These are phyloP conservation scores for Xestia ashworthii DNA, from an alignment of 2,888 invertebrate genomes.

Conservation along the genomic window DNA sequence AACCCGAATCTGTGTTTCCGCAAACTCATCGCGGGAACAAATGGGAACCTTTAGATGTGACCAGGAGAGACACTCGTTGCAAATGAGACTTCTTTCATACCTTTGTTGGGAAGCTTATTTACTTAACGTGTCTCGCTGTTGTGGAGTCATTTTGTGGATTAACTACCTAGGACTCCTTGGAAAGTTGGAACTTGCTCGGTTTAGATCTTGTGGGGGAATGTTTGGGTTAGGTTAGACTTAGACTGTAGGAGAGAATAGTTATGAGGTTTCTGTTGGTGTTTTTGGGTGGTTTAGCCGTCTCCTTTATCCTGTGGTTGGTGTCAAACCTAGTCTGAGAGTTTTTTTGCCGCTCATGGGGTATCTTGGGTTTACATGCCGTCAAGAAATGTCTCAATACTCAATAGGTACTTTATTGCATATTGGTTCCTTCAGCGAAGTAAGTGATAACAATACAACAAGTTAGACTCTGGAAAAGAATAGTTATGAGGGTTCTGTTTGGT, in stretches of 20 bases:
- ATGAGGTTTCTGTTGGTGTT: not conserved
- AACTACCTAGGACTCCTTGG: slow-evolving; percentile 55
- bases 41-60: slow-evolving; percentile 76
- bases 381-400: too few relatives aligned
- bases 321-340: too few relatives aligned
- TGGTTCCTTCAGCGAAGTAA: too few relatives aligned
- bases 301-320: too few relatives aligned
- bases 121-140: slow-evolving; percentile 68
- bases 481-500: too few relatives aligned
- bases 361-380: too few relatives aligned
- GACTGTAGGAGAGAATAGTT: not conserved
- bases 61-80: slow-evolving; percentile 77
- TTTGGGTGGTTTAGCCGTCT: not conserved
- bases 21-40: slow-evolving; percentile 82
- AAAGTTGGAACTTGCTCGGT: slow-evolving; percentile 13
- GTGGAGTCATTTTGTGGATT: slow-evolving; percentile 65
- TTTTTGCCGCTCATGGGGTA: too few relatives aligned
- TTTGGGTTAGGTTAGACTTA: slow-evolving; percentile 1
- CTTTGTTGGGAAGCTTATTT: slow-evolving; percentile 75
- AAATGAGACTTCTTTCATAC: slow-evolving; percentile 85
- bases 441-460: too few relatives aligned
- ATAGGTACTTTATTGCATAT: too few relatives aligned
- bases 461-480: too few relatives aligned
- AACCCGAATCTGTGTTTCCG: slow-evolving; percentile 68
- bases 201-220: slow-evolving; percentile 2